These are phyloP conservation scores for Amphimedon queenslandica DNA, from an alignment of 37 sponge, comb jelly and placozoan genomes.

Conservation along the genomic window DNA sequence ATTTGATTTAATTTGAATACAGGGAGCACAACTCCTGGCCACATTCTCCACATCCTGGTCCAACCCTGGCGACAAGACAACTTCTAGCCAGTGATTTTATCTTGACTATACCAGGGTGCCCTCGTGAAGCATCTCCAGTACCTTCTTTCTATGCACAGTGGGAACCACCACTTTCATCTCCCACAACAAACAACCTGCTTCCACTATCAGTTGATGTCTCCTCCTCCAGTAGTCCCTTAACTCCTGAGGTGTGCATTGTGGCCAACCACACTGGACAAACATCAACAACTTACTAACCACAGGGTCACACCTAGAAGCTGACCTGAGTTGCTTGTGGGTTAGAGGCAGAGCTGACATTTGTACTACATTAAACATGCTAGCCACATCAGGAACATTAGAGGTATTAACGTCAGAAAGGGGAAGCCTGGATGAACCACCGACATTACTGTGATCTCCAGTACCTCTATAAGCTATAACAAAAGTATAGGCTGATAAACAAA, in stretches of 20 bases:
- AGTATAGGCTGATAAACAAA: background rate
- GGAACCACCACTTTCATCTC: background rate
- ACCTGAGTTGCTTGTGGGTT: background rate
- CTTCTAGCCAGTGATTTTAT: too few relatives aligned
- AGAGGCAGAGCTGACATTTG: background rate
- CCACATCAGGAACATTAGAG: too few relatives aligned
- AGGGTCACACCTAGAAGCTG: constrained; percentile 1
- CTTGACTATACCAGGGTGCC: too few relatives aligned
- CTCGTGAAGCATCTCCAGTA: background rate
- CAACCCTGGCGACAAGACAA: background rate
- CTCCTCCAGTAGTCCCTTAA: background rate
- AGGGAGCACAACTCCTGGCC: background rate
- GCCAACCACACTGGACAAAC: background rate
- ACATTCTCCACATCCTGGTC: constrained; percentile 2
- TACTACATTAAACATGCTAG: background rate
- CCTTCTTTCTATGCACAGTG: background rate
- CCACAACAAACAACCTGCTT: constrained; percentile 2
- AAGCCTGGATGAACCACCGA: background rate
- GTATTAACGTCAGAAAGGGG: background rate
- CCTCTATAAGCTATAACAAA: constrained; percentile 6
- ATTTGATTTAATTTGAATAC: too few relatives aligned
- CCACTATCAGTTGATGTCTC: constrained; percentile 3
- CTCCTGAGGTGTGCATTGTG: background rate
- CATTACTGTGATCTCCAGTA: background rate
- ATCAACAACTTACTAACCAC: background rate